Evolutionary conservation across 2,797 vertebrate species (phyloP), one percentile per base, ranked within the genome.

Genomic region (Pantherophis alleghaniensis): DNA sequence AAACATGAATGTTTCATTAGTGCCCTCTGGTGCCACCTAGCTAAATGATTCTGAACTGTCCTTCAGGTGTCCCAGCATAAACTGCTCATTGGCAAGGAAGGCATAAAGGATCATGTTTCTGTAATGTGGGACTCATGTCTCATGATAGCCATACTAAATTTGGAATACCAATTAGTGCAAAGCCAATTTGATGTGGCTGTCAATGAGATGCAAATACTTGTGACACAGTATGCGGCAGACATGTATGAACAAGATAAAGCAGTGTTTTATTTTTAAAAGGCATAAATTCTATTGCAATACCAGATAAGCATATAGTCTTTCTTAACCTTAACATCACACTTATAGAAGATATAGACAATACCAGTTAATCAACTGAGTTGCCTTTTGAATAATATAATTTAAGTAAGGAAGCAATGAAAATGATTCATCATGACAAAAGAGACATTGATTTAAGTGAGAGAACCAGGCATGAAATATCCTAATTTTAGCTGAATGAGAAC

Each of bases 401-500:
- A 93, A 87, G 92, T 32, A 90, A 92, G 91, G 88, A 7, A 1
- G 51, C 74, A 90, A 51, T 79, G 57, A 79, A 93, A 94, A 89
- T 59, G 94, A 90, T 94, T n/a, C 18, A 74, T 94, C 83, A 94
- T 93, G 66, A 61, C 94, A 94, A 96, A 56, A 94, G 90, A 96
- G 93, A 60, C 47, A 95, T 94, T 93, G 94, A 83, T 94, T 83
- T 79, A 93, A 55, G 92, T 87, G 26, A 94, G 93, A 42, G 26
- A 42, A 93, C 90, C 93, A 92, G 87, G 93, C 66, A 86, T 55
- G 86, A 95, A 95, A 92, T 51, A 55, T 37, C 69, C 91, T 92
- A 66, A 74, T 20, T 86, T 91, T 3, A 92, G 26, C 42, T 86
- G 83, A 47, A 9, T 91, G 87, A 94, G 56, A 94, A 63, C 18